These are phyloP conservation scores for Oreochromis aureus DNA, from an alignment of 2,113 vertebrate genomes.

Conservation along the genomic window DNA sequence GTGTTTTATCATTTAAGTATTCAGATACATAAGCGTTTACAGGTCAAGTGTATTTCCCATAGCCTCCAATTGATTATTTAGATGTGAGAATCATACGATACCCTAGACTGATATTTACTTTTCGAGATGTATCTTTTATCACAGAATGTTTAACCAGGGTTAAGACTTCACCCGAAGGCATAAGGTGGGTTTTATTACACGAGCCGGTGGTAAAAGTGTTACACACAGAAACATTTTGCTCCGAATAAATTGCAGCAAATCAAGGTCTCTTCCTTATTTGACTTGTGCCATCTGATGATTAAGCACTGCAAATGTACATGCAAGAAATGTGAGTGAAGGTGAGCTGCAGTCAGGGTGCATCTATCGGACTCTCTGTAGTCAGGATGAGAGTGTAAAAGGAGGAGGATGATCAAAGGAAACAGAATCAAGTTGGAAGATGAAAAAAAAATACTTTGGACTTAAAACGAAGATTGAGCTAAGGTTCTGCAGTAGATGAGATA, in stretches of 20 bases:
- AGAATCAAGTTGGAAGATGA: neutral
- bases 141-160: too few relatives aligned
- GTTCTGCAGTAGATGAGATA: neutral
- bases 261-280: neutral
- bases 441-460: neutral
- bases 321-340: neutral
- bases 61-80: too few relatives aligned
- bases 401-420: slow-evolving; percentile 1
- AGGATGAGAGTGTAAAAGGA: neutral
- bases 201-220: too few relatives aligned
- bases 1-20: too few relatives aligned
- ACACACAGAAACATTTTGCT: neutral
- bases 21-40: too few relatives aligned
- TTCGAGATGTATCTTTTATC: too few relatives aligned
- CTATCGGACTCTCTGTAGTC: neutral
- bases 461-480: neutral
- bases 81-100: too few relatives aligned
- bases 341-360: neutral
- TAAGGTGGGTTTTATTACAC: too few relatives aligned
- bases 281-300: neutral
- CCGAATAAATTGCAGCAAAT: neutral
- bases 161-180: too few relatives aligned
- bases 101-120: too few relatives aligned
- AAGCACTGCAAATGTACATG: neutral
- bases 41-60: too few relatives aligned